A percentile compares a stretch with the other conserved stretches of the same genome.
phyloP scores from a whole-genome alignment of 2,888 invertebrate species.

The Pammene aurita region DNA sequence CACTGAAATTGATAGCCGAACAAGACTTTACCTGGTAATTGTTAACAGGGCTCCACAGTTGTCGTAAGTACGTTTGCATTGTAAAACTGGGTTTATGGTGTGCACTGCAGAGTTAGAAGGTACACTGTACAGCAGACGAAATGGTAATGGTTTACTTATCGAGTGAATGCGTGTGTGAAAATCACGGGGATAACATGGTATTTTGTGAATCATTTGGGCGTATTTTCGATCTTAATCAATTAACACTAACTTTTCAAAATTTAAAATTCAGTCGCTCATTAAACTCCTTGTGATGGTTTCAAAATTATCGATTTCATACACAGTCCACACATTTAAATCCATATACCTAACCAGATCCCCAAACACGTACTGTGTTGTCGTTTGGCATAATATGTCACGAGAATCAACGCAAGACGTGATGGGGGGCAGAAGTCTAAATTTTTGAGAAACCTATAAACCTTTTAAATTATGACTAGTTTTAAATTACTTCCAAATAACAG shows the following conservation, averaged over 20 bases:
- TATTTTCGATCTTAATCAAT: constrained; percentile 36
- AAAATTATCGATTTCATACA: neutral
- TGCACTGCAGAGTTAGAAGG: constrained; percentile 26
- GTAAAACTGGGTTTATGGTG: constrained; percentile 27
- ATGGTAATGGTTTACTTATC: constrained; percentile 14
- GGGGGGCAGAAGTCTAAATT: too few species aligned
- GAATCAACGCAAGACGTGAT: too few species aligned
- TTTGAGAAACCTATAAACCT: too few species aligned
- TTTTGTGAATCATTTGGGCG: constrained; percentile 38
- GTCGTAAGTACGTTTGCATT: constrained; percentile 30
- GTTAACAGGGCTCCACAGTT: constrained; percentile 1
- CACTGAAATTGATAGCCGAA: neutral
- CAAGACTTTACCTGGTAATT: neutral
- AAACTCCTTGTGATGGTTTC: neutral
- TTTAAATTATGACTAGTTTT: too few species aligned
- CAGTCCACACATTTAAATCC: too few species aligned
- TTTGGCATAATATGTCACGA: too few species aligned
- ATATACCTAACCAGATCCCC: too few species aligned
- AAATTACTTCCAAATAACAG: too few species aligned
- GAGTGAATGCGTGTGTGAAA: constrained; percentile 27
- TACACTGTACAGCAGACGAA: constrained; percentile 12
- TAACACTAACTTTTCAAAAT: constrained; percentile 46
- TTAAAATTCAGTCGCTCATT: constrained; percentile 19
- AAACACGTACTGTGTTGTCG: too few species aligned
- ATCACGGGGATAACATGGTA: constrained; percentile 11